Conservation (phyloP, 2,888 invertebrate species). For the Cephus sareptanus region DNA sequence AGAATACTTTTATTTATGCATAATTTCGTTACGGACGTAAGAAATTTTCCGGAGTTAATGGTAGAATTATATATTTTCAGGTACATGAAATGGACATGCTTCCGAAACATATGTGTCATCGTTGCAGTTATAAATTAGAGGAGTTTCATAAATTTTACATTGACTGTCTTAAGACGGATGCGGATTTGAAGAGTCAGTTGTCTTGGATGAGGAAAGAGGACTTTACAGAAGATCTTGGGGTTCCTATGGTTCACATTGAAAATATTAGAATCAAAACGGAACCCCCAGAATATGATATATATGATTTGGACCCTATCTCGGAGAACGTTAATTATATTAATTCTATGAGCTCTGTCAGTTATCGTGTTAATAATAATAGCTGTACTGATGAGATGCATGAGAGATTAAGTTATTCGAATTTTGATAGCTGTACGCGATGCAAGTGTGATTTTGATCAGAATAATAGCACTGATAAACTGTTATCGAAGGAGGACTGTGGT, state of each 20-base stretch:
- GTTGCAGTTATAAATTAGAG: constrained; percentile 59
- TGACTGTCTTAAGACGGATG: constrained; percentile 54
- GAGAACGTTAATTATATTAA: constrained; percentile 35
- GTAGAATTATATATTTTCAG: constrained; percentile 30
- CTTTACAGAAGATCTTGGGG: constrained; percentile 33
- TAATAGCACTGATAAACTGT: constrained; percentile 15
- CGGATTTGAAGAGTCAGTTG: constrained; percentile 53
- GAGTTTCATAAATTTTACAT: constrained; percentile 60
- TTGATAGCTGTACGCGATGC: constrained; percentile 34
- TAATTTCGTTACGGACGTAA: not conserved
- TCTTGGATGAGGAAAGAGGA: constrained; percentile 58
- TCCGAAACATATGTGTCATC: constrained; percentile 61
- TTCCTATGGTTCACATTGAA: constrained; percentile 60
- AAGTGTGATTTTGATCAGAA: constrained; percentile 38
- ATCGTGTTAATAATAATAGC: constrained; percentile 20
- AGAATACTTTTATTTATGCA: not conserved
- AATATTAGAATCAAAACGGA: constrained; percentile 56
- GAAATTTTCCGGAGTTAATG: not conserved
- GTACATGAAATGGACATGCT: constrained; percentile 61
- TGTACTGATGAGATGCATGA: constrained; percentile 17
- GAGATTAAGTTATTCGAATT: not conserved
- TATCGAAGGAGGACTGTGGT: not conserved
- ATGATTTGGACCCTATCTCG: constrained; percentile 33
- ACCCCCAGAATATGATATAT: constrained; percentile 43
- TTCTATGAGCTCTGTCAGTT: constrained; percentile 27